Conservation (phyloP, 2,888 invertebrate genomes). For the Copidosoma aretas region DNA sequence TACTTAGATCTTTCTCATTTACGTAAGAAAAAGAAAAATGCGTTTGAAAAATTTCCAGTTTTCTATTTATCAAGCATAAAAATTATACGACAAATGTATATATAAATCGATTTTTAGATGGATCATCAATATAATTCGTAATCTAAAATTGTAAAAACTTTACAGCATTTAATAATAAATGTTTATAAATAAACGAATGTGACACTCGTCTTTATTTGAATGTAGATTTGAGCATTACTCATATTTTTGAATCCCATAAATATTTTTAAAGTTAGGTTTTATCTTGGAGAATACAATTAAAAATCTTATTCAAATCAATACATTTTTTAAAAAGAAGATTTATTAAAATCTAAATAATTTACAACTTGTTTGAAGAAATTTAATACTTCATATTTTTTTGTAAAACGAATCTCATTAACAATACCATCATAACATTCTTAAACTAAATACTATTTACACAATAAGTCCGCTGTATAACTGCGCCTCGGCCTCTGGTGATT, state of each 20-base stretch:
- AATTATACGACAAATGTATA: neutral
- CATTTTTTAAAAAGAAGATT: neutral
- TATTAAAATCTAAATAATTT: conserved; percentile 3
- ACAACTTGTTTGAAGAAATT: conserved; percentile 8
- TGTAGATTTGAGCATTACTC: neutral
- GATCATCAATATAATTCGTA: neutral
- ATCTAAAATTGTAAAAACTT: neutral
- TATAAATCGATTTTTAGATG: neutral
- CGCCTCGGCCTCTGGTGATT: conserved; percentile 72
- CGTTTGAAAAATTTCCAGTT: too few relatives aligned
- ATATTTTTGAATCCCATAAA: neutral
- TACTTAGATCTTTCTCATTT: too few relatives aligned
- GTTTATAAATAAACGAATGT: neutral
- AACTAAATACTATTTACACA: conserved; percentile 57
- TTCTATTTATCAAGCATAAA: too few relatives aligned
- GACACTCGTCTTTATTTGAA: neutral
- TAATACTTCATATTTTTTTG: conserved; percentile 15
- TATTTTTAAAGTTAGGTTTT: neutral
- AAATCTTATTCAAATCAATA: conserved; percentile 1
- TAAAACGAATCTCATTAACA: conserved; percentile 29
- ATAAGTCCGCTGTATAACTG: conserved; percentile 72
- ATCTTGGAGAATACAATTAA: neutral
- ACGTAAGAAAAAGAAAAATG: too few relatives aligned
- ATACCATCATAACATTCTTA: conserved; percentile 12
- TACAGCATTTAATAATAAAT: neutral